Conservation (phyloP, 53 echinoderm and acorn worm species). For the Pentamera pediparva region DNA sequence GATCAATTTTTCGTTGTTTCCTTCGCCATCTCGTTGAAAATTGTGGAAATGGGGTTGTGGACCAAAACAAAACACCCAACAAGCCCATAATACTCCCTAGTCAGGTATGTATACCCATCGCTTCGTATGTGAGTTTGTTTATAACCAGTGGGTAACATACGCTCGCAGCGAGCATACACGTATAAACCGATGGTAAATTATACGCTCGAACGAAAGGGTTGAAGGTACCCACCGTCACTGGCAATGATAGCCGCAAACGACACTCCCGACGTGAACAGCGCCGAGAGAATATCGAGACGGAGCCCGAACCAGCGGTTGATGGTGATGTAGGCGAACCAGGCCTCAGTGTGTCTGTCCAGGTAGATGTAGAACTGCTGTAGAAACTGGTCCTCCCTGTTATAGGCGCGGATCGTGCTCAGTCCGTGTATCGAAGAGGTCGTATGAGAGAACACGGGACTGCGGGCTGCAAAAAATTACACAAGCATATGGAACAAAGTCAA, state of each 20-base stretch:
- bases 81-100: no score
- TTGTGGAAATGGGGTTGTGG: no score
- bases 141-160: no score
- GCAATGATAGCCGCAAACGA: constrained; percentile 50
- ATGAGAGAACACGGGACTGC: constrained; percentile 92
- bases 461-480: constrained; percentile 41
- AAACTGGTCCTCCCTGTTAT: constrained; percentile 62
- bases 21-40: no score
- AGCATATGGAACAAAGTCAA: background rate
- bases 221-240: no score
- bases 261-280: constrained; percentile 54
- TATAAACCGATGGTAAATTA: no score
- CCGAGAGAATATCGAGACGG: constrained; percentile 70
- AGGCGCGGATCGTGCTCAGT: constrained; percentile 70
- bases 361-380: constrained; percentile 38
- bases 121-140: no score
- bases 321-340: constrained; percentile 82
- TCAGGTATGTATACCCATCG: no score
- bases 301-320: constrained; percentile 80
- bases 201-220: no score
- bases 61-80: no score
- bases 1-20: no score
- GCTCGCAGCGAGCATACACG: no score
- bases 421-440: constrained; percentile 76
- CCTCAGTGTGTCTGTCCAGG: constrained; percentile 74